Conservation (phyloP, 2,113 vertebrate species). For the Ophiodon elongatus region DNA sequence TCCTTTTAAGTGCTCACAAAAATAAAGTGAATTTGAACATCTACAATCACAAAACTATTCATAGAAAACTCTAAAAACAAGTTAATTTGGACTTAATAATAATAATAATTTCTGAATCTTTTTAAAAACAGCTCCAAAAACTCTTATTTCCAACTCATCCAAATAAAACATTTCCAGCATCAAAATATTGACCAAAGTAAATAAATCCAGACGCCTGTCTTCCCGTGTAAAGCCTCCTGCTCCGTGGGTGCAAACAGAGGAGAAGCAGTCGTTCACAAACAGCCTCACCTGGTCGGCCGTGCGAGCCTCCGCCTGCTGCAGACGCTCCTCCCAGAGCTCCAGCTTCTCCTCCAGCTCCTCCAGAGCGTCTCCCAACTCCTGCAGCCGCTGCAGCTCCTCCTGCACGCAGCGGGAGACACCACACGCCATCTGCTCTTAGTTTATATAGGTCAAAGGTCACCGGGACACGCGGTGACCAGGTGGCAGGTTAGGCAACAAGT, state of each 20-base stretch:
- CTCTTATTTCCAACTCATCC: too few species aligned
- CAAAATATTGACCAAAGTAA: not conserved
- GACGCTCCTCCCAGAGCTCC: constrained; percentile 79
- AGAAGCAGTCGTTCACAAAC: not conserved
- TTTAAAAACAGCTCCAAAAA: not conserved
- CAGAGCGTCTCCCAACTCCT: constrained; percentile 83
- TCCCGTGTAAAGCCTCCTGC: too few species aligned
- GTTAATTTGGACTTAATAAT: too few species aligned
- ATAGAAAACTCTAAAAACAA: too few species aligned
- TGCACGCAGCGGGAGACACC: constrained; percentile 38
- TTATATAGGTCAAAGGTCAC: constrained; percentile 63
- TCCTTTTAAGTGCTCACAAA: too few species aligned
- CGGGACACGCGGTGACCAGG: not conserved
- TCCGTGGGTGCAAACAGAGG: not conserved
- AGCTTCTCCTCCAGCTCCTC: constrained; percentile 84
- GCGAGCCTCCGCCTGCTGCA: constrained; percentile 72
- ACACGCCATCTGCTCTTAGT: not conserved
- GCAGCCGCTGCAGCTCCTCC: constrained; percentile 82
- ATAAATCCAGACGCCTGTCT: not conserved
- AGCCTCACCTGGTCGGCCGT: constrained; percentile 61
- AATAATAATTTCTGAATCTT: too few species aligned
- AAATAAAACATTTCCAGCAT: not conserved
- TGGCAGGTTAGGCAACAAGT: not conserved
- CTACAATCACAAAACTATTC: too few species aligned
- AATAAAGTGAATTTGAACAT: too few species aligned